Base-by-base conservation (phyloP, 2,888 invertebrate species). In the Arctia plantaginis region DNA sequence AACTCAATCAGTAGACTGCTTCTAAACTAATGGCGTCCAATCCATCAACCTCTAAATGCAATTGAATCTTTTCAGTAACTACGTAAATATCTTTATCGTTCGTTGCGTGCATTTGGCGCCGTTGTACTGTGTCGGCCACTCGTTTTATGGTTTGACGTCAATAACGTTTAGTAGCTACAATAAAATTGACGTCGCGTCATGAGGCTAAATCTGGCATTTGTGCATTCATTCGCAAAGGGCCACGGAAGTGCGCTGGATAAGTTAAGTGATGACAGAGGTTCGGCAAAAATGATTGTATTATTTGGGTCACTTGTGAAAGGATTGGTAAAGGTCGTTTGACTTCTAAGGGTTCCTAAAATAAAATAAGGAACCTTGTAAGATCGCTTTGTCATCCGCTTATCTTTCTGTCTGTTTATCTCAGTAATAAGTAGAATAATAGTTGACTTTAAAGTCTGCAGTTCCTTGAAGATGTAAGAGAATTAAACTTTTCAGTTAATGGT, bases 141-240 rank as follows among this genome's bases (percentile, higher is more conserved):
- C 51, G 66, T 77, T 84, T 80, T 78, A 83, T 73, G 77, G 39
- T 18, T 66, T 85, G 85, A 84, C 83, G 83, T 84, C 85, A 84
- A 81, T 69, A 68, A 67, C 41, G 67, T 73, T 76, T 76, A 67
- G 70, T 70, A 44, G 39, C 74, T 27, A 27, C 70, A 30, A 69
- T 73, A 73, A 73, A 66, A 44, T 44, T 74, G 66, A 66, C 59
- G 33, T 65, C 15, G 18, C 70, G 74, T 70, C 74, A 74, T 69
- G 41, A 13, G 55, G 70, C 66, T 66, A 66, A 70, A 66, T 70
- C 66, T 66, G 65, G 69, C 33, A 20, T 47, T 47, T 62, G 67
- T 72, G 67, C 69, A 69, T 69, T 69, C 69, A 66, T 66, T 70
- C 20, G 66, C 33, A 74, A 74, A 74, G 66, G 70, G 74, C 20